Evolutionary conservation across 2,797 vertebrate genomes (phyloP).

Genomic region (Lophius americanus): DNA sequence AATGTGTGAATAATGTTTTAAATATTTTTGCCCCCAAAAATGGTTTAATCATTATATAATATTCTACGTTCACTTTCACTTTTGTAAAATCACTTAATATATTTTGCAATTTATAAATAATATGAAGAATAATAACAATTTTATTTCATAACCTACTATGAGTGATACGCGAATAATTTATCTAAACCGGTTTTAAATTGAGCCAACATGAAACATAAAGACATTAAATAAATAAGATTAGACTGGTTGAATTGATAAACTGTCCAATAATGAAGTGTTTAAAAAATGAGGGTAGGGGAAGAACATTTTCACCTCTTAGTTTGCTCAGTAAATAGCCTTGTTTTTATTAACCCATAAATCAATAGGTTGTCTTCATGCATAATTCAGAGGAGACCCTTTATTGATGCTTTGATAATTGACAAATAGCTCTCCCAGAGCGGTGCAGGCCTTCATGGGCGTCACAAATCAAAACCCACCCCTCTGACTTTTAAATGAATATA

Average conservation of each 20-base stretch:
- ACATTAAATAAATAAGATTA: background rate
- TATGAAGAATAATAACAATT: too few species aligned
- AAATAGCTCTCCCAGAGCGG: conserved; percentile 51
- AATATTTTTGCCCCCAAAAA: background rate
- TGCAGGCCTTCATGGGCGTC: conserved; percentile 18
- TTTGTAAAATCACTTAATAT: too few species aligned
- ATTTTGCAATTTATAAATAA: too few species aligned
- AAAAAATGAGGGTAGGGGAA: background rate
- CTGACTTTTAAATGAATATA: background rate
- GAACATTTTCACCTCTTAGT: conserved; percentile 24
- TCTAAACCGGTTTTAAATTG: background rate
- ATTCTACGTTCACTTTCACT: too few species aligned
- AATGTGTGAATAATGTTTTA: too few species aligned
- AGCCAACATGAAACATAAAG: background rate
- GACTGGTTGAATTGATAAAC: background rate
- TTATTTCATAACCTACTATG: too few species aligned
- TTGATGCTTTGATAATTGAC: conserved; percentile 68
- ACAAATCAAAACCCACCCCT: conserved; percentile 17
- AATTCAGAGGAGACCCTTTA: conserved; percentile 67
- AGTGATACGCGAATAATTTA: background rate
- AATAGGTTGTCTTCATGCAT: conserved; percentile 71
- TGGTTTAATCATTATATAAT: background rate
- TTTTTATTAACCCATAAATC: conserved; percentile 77
- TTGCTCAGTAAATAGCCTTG: conserved; percentile 59
- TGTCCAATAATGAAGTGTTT: background rate